Percentiles rank a stretch among this genome's conserved stretches.
phyloP scores from a whole-genome alignment of 37 sponge, comb jelly and placozoan species.

The Spongilla lacustris region DNA sequence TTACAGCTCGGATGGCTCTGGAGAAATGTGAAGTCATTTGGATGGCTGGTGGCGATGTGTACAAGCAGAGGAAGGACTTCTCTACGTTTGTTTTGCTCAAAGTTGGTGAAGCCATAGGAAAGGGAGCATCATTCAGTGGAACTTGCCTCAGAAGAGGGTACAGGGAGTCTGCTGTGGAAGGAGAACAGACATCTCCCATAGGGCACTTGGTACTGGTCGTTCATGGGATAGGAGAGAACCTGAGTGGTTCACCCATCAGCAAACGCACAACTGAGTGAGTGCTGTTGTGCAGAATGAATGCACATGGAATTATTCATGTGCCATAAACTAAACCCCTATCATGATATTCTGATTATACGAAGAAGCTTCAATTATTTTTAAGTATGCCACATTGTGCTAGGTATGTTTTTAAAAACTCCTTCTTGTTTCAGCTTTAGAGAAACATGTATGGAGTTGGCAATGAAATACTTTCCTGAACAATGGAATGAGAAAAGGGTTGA shows the following conservation, averaged over 20 bases:
- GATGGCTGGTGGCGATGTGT: constrained; percentile 61
- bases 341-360: too few species aligned
- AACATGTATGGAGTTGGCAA: constrained; percentile 44
- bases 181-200: constrained; percentile 62
- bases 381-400: too few species aligned
- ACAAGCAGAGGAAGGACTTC: constrained; percentile 66
- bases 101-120: constrained; percentile 58
- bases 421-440: constrained; percentile 47
- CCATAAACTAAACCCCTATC: too few species aligned
- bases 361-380: too few species aligned
- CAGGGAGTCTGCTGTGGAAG: constrained; percentile 41
- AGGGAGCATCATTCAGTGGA: constrained; percentile 17
- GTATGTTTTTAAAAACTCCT: not conserved
- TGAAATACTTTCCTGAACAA: constrained; percentile 63
- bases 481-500: constrained; percentile 76
- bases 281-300: too few species aligned
- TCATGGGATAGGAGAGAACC: constrained; percentile 90
- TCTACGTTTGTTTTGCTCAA: constrained; percentile 41
- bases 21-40: constrained; percentile 69
- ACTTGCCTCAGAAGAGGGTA: constrained; percentile 65
- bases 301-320: too few species aligned
- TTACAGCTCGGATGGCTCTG: constrained; percentile 35
- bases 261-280: constrained; percentile 66
- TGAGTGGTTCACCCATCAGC: constrained; percentile 55
- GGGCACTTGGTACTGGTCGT: constrained; percentile 82